Percentiles rank a stretch among this genome's conserved stretches.
phyloP scores from a whole-genome alignment of 2,113 vertebrate species.

The Tretioscincus oriximinensis region DNA sequence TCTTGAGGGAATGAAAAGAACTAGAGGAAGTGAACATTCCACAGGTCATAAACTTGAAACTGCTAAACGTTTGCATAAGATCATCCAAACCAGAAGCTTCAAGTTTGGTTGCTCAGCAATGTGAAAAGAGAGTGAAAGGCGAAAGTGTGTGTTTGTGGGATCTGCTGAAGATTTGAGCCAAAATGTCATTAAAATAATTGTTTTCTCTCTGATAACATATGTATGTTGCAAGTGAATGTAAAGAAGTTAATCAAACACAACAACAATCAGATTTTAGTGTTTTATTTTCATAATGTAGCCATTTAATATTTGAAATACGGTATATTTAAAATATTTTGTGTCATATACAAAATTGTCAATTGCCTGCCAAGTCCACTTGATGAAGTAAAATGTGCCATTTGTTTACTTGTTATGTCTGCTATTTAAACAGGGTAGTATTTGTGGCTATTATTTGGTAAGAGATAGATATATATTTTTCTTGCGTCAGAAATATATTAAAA shows the following conservation, averaged over 20 bases:
- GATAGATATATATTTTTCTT: conserved; percentile 83
- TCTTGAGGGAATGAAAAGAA: not conserved
- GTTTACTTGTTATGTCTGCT: conserved; percentile 66
- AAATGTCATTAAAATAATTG: conserved; percentile 3
- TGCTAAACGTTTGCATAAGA: not conserved
- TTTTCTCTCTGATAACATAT: conserved; percentile 46
- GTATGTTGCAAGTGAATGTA: conserved; percentile 64
- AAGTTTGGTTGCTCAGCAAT: not conserved
- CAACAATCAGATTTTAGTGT: conserved; percentile 51
- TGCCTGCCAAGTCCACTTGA: conserved; percentile 54
- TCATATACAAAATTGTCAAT: conserved; percentile 30
- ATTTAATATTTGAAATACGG: conserved; percentile 54
- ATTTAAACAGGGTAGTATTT: conserved; percentile 68
- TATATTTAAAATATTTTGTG: conserved; percentile 39
- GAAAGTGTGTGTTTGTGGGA: conserved; percentile 41
- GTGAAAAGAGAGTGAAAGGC: conserved; percentile 34
- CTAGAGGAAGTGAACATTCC: no score
- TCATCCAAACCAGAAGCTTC: not conserved
- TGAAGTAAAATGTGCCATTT: conserved; percentile 55
- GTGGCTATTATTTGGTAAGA: conserved; percentile 76
- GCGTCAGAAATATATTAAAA: conserved; percentile 75
- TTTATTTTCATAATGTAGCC: conserved; percentile 70
- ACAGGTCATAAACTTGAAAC: not conserved
- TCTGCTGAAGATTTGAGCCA: conserved; percentile 18
- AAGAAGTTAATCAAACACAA: conserved; percentile 59